Base-by-base conservation (phyloP, 2,888 invertebrate genomes). In the Standfussiana lucernea region DNA sequence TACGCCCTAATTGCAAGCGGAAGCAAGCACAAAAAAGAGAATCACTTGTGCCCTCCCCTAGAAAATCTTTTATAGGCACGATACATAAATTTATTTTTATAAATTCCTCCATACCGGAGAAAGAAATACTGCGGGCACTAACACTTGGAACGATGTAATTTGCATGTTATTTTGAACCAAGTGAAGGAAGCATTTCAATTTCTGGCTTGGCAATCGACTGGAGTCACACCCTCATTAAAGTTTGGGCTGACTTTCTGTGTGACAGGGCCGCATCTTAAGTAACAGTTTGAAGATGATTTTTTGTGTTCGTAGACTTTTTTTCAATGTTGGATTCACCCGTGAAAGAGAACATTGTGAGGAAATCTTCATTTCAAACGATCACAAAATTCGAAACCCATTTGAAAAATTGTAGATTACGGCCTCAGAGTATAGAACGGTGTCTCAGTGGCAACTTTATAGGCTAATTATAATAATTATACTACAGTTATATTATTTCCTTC, bases 81-180 rank as follows among this genome's bases (percentile, higher is more conserved):
- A 72, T 45, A 53, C 72, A 77, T 62, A 53, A 73, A 75, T 72
- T 73, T 86, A 77, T 78, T 82, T 80, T 82, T 75, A 65, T 68
- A 81, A 80, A 80, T 81, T 86, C 53, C 65, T 67, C 37, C 24
- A 50, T 53, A 79, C 50, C 10, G 13, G 40, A 61, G 45, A 53
- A 68, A 69, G 28, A 40, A 74, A 62, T 37, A 45, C 61, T 47
- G 67, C 47, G 70, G 45, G 66, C 74, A 76, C 37, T 80, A 89
- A 85, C 80, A 86, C 78, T 79, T 79, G 71, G 72, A 86, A 89
- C 80, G 84, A 88, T 85, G 89, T 89, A 90, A 93, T 93, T 93
- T 93, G 89, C 93, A 93, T 92, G 86, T 88, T 88, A 92, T 92
- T 91, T 91, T 82, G 82, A 87, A 87, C 90, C 87, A 89, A 91